Percentiles rank a stretch among this genome's conserved stretches.
These are phyloP conservation scores for Drosophila percnosoma DNA, from an alignment of 2,888 invertebrate genomes.

Conservation along the genomic window DNA sequence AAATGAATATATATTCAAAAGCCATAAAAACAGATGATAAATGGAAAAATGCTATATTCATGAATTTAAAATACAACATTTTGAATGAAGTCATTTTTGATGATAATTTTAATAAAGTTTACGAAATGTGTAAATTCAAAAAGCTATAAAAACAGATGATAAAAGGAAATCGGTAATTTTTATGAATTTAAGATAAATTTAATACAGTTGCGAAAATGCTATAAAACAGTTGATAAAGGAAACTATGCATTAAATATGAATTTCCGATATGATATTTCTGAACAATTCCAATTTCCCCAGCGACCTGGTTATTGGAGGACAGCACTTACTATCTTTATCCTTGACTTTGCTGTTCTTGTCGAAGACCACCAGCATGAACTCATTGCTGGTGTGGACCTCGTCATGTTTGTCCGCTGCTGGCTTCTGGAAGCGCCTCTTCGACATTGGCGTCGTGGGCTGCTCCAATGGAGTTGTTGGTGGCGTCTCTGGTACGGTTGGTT, in stretches of 20 bases:
- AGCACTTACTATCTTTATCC: conserved; percentile 85
- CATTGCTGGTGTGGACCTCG: conserved; percentile 89
- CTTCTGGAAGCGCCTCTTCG: conserved; percentile 51
- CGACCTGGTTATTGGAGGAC: background rate
- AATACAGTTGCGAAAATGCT: too few species aligned
- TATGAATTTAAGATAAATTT: background rate
- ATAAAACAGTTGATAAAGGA: background rate
- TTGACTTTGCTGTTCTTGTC: conserved; percentile 86
- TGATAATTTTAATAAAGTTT: background rate
- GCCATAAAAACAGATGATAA: background rate
- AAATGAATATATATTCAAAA: background rate
- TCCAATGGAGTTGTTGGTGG: conserved; percentile 29
- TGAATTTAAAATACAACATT: background rate
- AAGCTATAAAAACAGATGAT: background rate
- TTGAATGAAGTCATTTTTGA: background rate
- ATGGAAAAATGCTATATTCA: background rate
- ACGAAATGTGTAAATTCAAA: background rate
- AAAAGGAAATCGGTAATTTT: background rate
- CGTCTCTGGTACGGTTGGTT: conserved; percentile 17
- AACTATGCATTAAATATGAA: conserved; percentile 4
- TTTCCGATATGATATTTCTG: conserved; percentile 9
- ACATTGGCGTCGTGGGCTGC: conserved; percentile 22
- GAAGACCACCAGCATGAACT: conserved; percentile 91
- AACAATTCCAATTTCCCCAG: conserved; percentile 1
- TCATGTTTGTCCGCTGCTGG: conserved; percentile 82